Conservation (phyloP, 2,888 invertebrate species). For the Scaptomyza polygonia region DNA sequence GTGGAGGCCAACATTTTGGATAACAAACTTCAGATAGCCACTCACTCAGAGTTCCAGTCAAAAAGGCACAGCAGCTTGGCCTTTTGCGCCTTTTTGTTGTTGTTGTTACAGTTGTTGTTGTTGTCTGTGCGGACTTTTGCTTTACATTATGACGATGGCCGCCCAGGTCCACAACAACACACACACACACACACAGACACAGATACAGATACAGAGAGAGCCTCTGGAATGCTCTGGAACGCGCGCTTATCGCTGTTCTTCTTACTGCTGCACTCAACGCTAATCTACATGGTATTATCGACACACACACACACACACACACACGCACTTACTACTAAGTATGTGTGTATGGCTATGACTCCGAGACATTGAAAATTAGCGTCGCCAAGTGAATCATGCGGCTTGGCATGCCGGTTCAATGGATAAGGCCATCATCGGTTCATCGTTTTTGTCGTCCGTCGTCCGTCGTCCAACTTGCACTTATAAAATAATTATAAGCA, state of each 20-base stretch:
- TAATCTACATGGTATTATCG: conserved; percentile 76
- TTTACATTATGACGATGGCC: conserved; percentile 58
- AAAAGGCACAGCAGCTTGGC: conserved; percentile 39
- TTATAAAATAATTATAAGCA: conserved; percentile 78
- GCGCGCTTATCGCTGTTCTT: conserved; percentile 70
- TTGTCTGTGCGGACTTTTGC: conserved; percentile 36
- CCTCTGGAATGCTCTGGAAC: conserved; percentile 59
- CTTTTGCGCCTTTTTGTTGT: conserved; percentile 39
- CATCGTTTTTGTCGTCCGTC: conserved; percentile 1
- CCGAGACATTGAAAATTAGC: conserved; percentile 67
- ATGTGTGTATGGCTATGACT: conserved; percentile 12
- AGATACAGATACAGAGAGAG: neutral
- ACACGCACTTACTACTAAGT: conserved; percentile 12
- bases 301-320: conserved; percentile 43
- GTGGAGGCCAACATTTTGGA: conserved; percentile 71
- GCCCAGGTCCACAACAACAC: conserved; percentile 46
- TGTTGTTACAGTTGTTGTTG: conserved; percentile 14
- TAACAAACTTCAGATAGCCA: conserved; percentile 74
- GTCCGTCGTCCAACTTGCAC: conserved; percentile 65
- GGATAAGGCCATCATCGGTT: conserved; percentile 68
- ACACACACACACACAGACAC: neutral
- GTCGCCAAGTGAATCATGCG: conserved; percentile 79
- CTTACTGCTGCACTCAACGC: conserved; percentile 76
- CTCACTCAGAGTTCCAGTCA: conserved; percentile 52
- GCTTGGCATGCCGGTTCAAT: conserved; percentile 58